Percentiles rank a stretch among this genome's conserved stretches.
phyloP scores from a whole-genome alignment of 2,797 vertebrate genomes.

The Stomatorhinus walkeri region DNA sequence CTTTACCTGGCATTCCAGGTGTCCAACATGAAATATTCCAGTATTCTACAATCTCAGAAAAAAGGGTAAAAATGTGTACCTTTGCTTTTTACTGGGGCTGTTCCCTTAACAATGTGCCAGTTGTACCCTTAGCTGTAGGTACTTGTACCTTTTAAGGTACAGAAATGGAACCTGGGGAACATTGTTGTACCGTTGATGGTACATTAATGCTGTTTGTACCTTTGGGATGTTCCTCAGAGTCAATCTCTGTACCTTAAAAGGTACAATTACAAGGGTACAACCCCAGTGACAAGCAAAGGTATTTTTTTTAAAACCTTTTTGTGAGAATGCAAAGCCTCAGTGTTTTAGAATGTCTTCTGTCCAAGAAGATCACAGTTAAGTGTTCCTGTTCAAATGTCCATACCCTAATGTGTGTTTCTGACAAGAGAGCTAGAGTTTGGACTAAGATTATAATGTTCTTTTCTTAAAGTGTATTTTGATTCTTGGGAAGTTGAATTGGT shows the following conservation, averaged over 20 bases:
- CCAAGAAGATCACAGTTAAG: background rate
- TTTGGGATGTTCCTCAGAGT: background rate
- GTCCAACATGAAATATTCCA: background rate
- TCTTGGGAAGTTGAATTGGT: background rate
- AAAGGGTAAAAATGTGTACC: background rate
- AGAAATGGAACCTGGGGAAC: background rate
- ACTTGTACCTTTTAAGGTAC: background rate
- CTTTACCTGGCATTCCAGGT: background rate
- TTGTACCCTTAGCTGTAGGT: background rate
- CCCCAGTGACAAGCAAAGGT: background rate
- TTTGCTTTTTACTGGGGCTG: background rate
- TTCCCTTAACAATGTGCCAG: background rate
- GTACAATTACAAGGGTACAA: background rate
- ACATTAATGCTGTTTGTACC: background rate
- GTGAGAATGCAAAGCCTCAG: background rate
- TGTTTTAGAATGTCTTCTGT: background rate
- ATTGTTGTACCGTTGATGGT: background rate
- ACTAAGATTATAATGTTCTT: background rate
- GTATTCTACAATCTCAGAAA: background rate
- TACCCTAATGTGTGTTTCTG: background rate
- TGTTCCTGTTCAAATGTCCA: background rate
- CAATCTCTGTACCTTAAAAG: background rate
- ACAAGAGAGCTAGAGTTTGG: background rate
- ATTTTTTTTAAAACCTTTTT: background rate
- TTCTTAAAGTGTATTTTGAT: constrained; percentile 1